Base-by-base conservation (phyloP, 2,113 vertebrate genomes). In the Mobula hypostoma region DNA sequence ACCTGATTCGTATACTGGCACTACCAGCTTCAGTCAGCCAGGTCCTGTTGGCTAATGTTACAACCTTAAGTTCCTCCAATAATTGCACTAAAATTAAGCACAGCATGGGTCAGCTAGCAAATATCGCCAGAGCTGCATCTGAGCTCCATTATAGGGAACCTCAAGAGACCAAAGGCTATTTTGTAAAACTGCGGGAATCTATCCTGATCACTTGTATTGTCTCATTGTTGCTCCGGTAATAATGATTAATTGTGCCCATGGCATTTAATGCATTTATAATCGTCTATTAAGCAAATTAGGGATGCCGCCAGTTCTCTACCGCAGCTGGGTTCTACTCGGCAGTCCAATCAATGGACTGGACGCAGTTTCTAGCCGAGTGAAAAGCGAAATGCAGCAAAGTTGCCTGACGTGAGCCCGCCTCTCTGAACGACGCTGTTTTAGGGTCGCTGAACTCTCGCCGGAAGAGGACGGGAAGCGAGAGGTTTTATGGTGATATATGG, bases 241-340 rank as follows among this genome's bases (percentile, higher is more conserved):
- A 8, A 74, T 93, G 91, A 93, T 93, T 56, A 93, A 93, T 56
- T 48, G 91, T 56, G 24, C 5, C 36, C 36, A 29, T 70, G 72
- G 24, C 12, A 7, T 12, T 93, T 76, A 93, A 76, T 93, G 91
- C 91, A 76, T 74, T 93, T 93, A 74, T 93, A 93, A 76, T 76
- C 32, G 11, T 27, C 70, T 74, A 93, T 74, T 93, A 93, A 93
- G 24, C 91, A 93, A 74, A 93, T 93, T 93, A 93, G 24, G 40
- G 72, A 93, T 56, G 40, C 68, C 74, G 70, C 72, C 91, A 74
- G 48, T 93, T 93, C 91, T 74, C 32, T 29, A 29, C 32, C 36
- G 15, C 91, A 93, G 91, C 21, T 93, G 91, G 74, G 68, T 15
- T 24, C 90, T 74, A 19, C 32, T 93, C 70, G 29, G 68, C 70